Percentiles rank a stretch among this genome's conserved stretches.
Conservation (phyloP, 1,140 invertebrate genomes). For the Pachyrhynchus sulphureomaculatus region DNA sequence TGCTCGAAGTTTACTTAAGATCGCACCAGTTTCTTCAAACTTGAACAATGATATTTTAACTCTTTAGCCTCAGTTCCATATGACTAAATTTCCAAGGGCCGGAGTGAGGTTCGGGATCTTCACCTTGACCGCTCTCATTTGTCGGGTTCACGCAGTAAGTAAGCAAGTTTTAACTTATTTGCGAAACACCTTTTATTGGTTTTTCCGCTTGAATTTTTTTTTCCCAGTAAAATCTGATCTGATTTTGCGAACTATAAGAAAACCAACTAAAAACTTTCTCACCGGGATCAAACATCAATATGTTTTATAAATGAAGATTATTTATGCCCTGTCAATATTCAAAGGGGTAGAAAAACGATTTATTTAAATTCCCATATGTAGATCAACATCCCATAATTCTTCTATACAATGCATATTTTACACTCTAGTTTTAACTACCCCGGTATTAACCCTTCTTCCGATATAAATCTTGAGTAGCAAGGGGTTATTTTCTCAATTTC, state of each 20-base stretch:
- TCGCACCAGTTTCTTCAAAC: no score
- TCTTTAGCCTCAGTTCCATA: no score
- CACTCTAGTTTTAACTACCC: not conserved
- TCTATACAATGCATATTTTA: constrained; percentile 1
- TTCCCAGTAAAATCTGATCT: no score
- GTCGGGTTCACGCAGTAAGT: no score
- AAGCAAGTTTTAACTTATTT: no score
- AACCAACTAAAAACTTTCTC: not conserved
- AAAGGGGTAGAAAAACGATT: not conserved
- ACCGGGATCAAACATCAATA: not conserved
- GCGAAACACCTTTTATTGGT: no score
- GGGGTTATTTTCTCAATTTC: not conserved
- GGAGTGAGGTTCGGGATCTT: no score
- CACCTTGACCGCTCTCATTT: no score
- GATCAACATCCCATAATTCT: not conserved
- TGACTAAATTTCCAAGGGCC: no score
- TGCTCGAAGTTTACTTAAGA: no score
- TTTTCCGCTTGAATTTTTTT: no score
- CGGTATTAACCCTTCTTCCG: constrained; percentile 3
- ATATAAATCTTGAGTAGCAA: constrained; percentile 9
- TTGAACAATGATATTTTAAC: no score
- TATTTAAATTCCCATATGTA: constrained; percentile 14
- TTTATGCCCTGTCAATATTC: constrained; percentile 8
- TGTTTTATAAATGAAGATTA: not conserved
- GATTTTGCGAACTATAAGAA: not conserved